A percentile compares a stretch with the other conserved stretches of the same genome.
These are phyloP conservation scores for Phymanthus crucifer DNA, from an alignment of 92 coral and sea anemone species.

Conservation along the genomic window DNA sequence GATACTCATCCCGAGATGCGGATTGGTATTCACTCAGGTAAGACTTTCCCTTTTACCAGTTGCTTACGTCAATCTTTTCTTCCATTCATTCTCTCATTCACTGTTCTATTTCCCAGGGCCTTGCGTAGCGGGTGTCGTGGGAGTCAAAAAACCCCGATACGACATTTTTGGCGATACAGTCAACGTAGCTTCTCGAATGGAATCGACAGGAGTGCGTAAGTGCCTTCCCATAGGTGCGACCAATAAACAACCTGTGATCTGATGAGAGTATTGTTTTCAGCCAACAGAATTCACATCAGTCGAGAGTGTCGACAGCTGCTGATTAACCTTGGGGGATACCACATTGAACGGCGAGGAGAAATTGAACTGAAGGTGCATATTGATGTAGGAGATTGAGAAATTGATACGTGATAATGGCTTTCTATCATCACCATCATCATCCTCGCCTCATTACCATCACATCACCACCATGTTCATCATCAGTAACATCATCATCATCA, in stretches of 20 bases:
- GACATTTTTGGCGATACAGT: slow-evolving; percentile 82
- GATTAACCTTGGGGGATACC: slow-evolving; percentile 65
- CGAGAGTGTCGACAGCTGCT: slow-evolving; percentile 54
- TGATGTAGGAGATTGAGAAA: not conserved
- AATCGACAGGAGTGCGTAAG: slow-evolving; percentile 79
- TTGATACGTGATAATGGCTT: too few relatives aligned
- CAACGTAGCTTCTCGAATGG: slow-evolving; percentile 81
- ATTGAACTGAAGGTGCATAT: not conserved
- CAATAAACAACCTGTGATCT: not conserved
- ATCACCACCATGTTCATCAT: not conserved
- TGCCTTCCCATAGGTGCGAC: too few relatives aligned
- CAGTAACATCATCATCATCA: not conserved
- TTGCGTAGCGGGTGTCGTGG: slow-evolving; percentile 80
- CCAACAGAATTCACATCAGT: slow-evolving; percentile 73
- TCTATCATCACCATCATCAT: not conserved
- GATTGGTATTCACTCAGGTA: slow-evolving; percentile 83
- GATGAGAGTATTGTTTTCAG: slow-evolving; percentile 21
- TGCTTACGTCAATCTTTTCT: not conserved
- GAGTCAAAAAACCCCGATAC: slow-evolving; percentile 81
- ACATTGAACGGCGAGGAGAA: slow-evolving; percentile 61
- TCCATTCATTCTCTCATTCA: not conserved
- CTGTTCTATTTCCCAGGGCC: slow-evolving; percentile 45
- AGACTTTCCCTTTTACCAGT: not conserved
- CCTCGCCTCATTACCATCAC: not conserved
- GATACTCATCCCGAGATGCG: slow-evolving; percentile 71